Evolutionary conservation across 2,113 vertebrate species (phyloP).

Genomic region (Bubo blakistoni): DNA sequence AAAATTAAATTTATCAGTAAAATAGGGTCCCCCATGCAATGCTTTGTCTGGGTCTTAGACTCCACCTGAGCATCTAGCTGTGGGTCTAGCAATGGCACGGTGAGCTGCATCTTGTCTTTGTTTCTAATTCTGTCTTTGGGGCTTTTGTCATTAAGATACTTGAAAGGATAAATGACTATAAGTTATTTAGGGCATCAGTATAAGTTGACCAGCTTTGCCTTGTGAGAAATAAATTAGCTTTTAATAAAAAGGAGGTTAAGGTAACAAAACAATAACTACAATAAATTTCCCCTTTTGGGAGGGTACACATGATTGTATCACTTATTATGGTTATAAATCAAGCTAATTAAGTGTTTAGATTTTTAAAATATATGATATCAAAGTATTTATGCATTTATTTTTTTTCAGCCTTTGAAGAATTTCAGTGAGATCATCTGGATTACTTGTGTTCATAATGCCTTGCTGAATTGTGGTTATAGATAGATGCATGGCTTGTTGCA

Average conservation of each 20-base stretch:
- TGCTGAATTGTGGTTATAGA: neutral
- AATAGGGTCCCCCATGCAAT: neutral
- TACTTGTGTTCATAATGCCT: neutral
- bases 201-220: neutral
- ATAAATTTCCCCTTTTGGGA: conserved; percentile 2
- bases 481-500: neutral
- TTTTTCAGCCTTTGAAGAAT: neutral
- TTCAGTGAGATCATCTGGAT: neutral
- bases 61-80: neutral
- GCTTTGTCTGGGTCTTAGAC: neutral
- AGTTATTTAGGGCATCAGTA: neutral
- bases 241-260: conserved; percentile 12
- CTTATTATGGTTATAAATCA: neutral
- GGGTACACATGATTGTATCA: neutral
- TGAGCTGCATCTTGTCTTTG: neutral
- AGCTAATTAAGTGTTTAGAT: neutral
- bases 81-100: neutral
- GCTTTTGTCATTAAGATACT: conserved; percentile 14
- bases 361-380: neutral
- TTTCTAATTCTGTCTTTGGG: neutral
- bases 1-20: conserved; percentile 63
- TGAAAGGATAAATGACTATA: neutral
- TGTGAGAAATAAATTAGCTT: conserved; percentile 12
- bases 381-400: neutral
- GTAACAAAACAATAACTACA: neutral